Evolutionary conservation across 2,113 vertebrate genomes (phyloP).

Genomic region (Pedionomus torquatus): DNA sequence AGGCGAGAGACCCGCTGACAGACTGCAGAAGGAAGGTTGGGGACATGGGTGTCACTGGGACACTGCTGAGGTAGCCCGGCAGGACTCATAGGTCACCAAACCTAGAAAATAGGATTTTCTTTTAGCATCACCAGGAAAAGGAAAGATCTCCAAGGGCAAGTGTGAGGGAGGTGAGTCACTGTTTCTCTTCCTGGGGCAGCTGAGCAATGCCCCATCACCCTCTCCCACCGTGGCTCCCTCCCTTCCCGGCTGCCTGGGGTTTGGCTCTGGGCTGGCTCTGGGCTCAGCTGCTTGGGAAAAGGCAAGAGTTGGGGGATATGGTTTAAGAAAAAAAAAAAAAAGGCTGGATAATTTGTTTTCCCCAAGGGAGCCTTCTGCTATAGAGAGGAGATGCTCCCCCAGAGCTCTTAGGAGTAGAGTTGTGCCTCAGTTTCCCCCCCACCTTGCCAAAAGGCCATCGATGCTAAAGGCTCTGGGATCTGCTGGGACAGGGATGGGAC

Average conservation of each 20-base stretch:
- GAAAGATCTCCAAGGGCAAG: background rate
- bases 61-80: background rate
- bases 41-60: background rate
- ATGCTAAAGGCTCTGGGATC: background rate
- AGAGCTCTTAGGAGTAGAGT: background rate
- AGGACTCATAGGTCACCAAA: rapidly evolving
- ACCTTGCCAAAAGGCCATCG: too few species aligned
- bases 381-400: too few species aligned
- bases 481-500: background rate
- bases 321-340: background rate
- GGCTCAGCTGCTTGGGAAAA: background rate
- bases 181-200: background rate
- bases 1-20: rapidly evolving
- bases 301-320: background rate
- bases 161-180: background rate
- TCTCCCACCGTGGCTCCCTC: background rate
- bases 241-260: background rate
- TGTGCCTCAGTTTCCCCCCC: too few species aligned
- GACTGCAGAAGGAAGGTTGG: background rate
- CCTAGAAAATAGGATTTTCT: background rate
- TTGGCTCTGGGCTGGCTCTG: rapidly evolving
- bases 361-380: background rate
- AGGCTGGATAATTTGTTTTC: background rate
- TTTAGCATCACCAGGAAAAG: background rate
- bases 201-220: background rate